Percentiles rank a stretch among this genome's conserved stretches.
Evolutionary conservation across 2,888 invertebrate genomes (phyloP).

Genomic region (Andrena praecox): DNA sequence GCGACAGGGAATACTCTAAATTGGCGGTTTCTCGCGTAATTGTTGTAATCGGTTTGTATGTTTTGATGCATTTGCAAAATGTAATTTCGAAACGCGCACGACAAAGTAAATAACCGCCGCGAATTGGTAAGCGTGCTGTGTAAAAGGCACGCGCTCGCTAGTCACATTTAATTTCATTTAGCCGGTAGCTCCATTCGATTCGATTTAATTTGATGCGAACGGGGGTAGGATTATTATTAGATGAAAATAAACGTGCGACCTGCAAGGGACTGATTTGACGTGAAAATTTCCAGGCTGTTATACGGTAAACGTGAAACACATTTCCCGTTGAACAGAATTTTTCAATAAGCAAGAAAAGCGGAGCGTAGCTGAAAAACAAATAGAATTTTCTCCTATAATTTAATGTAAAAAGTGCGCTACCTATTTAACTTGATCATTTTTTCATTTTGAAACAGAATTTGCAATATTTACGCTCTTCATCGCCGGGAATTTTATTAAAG

Average conservation of each 20-base stretch:
- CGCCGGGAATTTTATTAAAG: too few species aligned
- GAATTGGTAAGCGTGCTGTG: constrained; percentile 3
- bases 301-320: not conserved
- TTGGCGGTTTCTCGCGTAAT: constrained; percentile 14
- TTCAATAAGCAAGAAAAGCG: not conserved
- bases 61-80: constrained; percentile 17
- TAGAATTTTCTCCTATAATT: too few species aligned
- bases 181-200: constrained; percentile 28
- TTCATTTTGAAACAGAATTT: too few species aligned
- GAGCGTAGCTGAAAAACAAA: not conserved
- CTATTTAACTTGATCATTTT: too few species aligned
- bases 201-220: constrained; percentile 42
- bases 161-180: constrained; percentile 44
- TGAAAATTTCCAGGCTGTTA: not conserved
- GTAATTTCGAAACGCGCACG: constrained; percentile 36
- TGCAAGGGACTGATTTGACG: constrained; percentile 7
- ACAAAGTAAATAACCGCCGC: constrained; percentile 41
- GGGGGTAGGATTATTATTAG: constrained; percentile 18
- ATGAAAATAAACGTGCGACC: constrained; percentile 13
- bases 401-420: too few species aligned
- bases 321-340: not conserved
- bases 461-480: too few species aligned
- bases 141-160: constrained; percentile 30
- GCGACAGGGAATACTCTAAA: not conserved
- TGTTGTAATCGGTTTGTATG: constrained; percentile 30